phyloP scores from a whole-genome alignment of 92 coral and sea anemone species.

The Porites rus region DNA sequence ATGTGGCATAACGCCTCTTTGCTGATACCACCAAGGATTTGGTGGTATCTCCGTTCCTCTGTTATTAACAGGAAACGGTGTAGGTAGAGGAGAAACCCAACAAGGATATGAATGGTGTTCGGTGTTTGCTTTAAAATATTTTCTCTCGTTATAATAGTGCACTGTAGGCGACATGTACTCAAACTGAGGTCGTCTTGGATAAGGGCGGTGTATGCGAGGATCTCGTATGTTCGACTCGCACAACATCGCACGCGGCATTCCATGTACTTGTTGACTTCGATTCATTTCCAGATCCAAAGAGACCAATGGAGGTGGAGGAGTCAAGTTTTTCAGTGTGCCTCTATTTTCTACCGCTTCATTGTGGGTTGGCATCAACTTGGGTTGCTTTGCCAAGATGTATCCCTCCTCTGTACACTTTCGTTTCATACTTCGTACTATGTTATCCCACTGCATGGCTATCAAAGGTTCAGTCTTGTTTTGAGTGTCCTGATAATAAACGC shows the following conservation, averaged over 20 bases:
- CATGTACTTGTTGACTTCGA: background rate
- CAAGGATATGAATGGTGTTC: constrained; percentile 1
- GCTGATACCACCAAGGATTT: background rate
- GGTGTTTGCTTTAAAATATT: background rate
- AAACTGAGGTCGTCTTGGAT: background rate
- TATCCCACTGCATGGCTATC: background rate
- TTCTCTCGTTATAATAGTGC: background rate
- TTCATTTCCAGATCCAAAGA: background rate
- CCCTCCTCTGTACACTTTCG: background rate
- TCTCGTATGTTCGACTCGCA: background rate
- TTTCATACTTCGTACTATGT: background rate
- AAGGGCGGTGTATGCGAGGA: background rate
- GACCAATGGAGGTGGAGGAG: background rate
- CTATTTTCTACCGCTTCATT: background rate
- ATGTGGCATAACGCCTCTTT: background rate
- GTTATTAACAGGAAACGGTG: background rate
- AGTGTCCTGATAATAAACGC: background rate
- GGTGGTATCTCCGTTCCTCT: background rate
- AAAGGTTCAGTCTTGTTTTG: background rate
- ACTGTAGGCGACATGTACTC: background rate
- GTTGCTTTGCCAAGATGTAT: background rate
- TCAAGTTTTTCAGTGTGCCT: constrained; percentile 2
- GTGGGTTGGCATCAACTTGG: background rate
- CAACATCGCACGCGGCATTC: background rate
- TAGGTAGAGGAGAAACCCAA: background rate